Base-by-base conservation (phyloP, 2,797 vertebrate species). In the Heterohyrax brucei region DNA sequence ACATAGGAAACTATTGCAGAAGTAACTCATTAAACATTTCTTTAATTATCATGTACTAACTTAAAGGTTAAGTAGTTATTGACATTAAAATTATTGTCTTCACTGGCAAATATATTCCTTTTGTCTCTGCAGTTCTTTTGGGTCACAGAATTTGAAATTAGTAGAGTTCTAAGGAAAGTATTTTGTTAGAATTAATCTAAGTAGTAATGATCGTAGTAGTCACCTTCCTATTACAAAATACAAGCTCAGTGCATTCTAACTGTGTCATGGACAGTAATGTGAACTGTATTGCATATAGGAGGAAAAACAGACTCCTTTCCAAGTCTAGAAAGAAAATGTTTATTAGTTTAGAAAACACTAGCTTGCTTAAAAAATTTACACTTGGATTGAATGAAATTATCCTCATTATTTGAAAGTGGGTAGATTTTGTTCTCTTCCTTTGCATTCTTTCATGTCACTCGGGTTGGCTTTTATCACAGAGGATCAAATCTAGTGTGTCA, bases 201-300 rank as follows among this genome's bases (percentile, higher is more conserved):
- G 48, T 50, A 73, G 77, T 80, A 68, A 28, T 21, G 16, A 61
- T 30, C 28, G 30, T 30, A 12, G 1, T 62, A 24, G n/a, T 75
- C 33, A 70, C 26, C 56, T 89, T 83, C n/a, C 83, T 89, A 30
- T 77, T 93, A 56, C 87, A 81, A 81, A 94, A 68, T 88, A 16
- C 75, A 95, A 89, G 62, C 66, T 56, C 66, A 62, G 76, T 75
- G 66, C 78, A 78, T 92, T 89, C 75, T 78, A 79, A 66, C 21
- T 79, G 46, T 75, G 50, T 70, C 10, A 48, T 21, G 66, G 72
- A 30, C 39, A 89, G 10, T 76, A 24, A 77, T 90, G 80, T 26
- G 30, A 88, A 75, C 21, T 75, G 21, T 22, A 18, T 59, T 72
- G 46, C 4, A 28, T 83, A 7, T 81, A 8, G 28, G 24, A 59